phyloP scores from a whole-genome alignment of 2,888 invertebrate species.

The Scaptomyza flava region DNA sequence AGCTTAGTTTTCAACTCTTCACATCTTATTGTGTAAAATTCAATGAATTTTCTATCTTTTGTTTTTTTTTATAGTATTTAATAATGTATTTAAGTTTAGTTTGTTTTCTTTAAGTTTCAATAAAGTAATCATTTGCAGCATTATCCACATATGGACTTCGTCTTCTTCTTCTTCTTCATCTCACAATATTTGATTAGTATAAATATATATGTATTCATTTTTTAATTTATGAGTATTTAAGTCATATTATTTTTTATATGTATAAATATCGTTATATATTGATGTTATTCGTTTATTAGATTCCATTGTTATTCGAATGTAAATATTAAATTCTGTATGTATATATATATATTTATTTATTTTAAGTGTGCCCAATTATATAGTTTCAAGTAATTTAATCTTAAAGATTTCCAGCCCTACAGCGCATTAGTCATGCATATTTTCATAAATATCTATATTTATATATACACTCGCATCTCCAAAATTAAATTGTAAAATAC shows the following conservation, averaged over 20 bases:
- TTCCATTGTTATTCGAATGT: constrained; percentile 42
- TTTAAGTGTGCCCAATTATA: constrained; percentile 68
- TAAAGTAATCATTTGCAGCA: constrained; percentile 80
- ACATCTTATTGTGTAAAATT: constrained; percentile 27
- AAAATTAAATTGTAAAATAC: not conserved
- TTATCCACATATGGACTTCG: constrained; percentile 63
- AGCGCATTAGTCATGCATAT: constrained; percentile 21
- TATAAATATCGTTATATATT: constrained; percentile 13
- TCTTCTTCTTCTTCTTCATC: not conserved
- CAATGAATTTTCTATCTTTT: constrained; percentile 27
- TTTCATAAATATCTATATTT: constrained; percentile 14
- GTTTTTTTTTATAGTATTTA: too few species aligned
- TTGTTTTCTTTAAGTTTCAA: constrained; percentile 37
- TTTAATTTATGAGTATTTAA: constrained; percentile 47
- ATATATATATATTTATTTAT: constrained; percentile 38
- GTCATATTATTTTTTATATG: constrained; percentile 39
- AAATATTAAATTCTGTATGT: constrained; percentile 60
- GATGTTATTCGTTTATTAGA: constrained; percentile 33
- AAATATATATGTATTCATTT: constrained; percentile 23
- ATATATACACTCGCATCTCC: constrained; percentile 2
- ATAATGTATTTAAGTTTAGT: constrained; percentile 32
- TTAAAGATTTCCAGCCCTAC: constrained; percentile 63
- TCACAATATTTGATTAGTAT: constrained; percentile 50
- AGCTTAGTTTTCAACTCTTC: constrained; percentile 29
- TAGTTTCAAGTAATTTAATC: constrained; percentile 73